Conservation (phyloP, 2,888 invertebrate genomes). For the Sisyra terminalis region DNA sequence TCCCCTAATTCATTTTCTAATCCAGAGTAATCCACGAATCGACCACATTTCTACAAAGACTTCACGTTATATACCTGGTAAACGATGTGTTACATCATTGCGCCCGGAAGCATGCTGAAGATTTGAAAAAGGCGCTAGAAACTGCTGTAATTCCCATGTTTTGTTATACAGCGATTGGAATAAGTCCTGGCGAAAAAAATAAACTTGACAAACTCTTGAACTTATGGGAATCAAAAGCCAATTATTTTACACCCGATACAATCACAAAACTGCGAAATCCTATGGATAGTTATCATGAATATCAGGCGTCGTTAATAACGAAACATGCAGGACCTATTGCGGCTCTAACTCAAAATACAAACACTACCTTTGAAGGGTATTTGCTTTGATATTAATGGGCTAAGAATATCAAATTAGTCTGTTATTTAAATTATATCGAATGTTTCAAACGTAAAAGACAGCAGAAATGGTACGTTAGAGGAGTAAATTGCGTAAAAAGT, state of each 20-base stretch:
- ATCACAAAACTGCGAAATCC: constrained; percentile 80
- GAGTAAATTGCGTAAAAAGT: too few relatives aligned
- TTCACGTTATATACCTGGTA: constrained; percentile 95
- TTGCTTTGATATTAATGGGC: too few relatives aligned
- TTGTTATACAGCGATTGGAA: constrained; percentile 78
- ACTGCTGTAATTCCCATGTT: constrained; percentile 96
- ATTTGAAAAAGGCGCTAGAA: constrained; percentile 85
- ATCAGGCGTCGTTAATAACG: constrained; percentile 69
- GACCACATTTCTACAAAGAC: constrained; percentile 74
- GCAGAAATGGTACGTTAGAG: too few relatives aligned
- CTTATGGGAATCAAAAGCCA: constrained; percentile 92
- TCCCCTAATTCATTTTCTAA: not conserved
- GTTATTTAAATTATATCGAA: too few relatives aligned
- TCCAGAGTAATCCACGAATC: constrained; percentile 41
- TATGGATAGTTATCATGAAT: constrained; percentile 72
- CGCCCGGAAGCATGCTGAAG: constrained; percentile 88
- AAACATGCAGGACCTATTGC: constrained; percentile 64
- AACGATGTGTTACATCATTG: constrained; percentile 98
- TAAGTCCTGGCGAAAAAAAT: constrained; percentile 72
- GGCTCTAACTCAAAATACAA: constrained; percentile 62
- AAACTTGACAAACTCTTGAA: constrained; percentile 87
- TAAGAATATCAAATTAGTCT: too few relatives aligned
- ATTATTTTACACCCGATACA: constrained; percentile 68
- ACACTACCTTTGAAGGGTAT: constrained; percentile 65
- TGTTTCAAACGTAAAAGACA: too few relatives aligned